These are phyloP conservation scores for Drosophila leontia DNA, from an alignment of 1,140 invertebrate species.

Conservation along the genomic window DNA sequence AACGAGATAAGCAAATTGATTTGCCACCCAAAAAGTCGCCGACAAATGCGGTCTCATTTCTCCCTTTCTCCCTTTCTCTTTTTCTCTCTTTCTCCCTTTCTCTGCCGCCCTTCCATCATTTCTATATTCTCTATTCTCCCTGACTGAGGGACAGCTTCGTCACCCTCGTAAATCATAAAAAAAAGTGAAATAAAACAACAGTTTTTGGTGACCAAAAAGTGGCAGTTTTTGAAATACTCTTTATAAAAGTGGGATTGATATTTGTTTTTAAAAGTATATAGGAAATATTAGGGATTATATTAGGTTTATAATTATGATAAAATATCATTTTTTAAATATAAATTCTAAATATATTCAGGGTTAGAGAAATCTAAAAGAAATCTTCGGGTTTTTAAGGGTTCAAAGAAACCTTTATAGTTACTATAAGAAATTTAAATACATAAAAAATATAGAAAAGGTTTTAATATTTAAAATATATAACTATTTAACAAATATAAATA, in stretches of 20 bases:
- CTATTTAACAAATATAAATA: no score
- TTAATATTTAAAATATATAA: background rate
- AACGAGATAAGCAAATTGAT: constrained; percentile 46
- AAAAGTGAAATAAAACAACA: background rate
- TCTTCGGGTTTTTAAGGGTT: no score
- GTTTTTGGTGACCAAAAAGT: background rate
- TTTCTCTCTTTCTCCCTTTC: background rate
- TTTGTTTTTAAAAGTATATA: background rate
- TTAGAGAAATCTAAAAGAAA: no score
- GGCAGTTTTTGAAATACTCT: background rate
- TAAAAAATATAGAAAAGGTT: background rate
- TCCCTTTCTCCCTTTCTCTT: background rate
- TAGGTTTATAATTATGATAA: no score
- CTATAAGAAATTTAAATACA: no score
- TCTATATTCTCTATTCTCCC: background rate
- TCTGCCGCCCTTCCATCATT: background rate
- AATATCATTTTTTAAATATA: no score
- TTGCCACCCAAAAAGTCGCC: constrained; percentile 30
- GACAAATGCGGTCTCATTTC: constrained; percentile 10
- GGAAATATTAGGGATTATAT: background rate
- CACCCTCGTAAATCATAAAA: constrained; percentile 71
- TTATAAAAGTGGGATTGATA: background rate
- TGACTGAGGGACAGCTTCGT: constrained; percentile 2
- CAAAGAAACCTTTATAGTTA: no score
- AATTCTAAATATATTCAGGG: no score